phyloP scores from a whole-genome alignment of 1,140 invertebrate genomes.

The Apis laboriosa region DNA sequence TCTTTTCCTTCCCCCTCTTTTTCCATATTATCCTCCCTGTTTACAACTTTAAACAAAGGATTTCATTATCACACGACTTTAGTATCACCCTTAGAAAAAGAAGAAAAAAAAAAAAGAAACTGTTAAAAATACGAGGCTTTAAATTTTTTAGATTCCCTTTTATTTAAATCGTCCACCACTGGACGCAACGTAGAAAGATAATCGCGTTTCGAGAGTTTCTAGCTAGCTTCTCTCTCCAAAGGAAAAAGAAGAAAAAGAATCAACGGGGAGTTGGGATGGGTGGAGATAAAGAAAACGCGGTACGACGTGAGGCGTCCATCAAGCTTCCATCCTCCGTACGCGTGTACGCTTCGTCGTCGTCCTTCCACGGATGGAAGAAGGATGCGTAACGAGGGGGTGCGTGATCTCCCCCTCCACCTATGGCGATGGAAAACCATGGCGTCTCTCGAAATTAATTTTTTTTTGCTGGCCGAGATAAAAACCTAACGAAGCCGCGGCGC shows the following conservation, averaged over 20 bases:
- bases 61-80: not conserved
- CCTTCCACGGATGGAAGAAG: not conserved
- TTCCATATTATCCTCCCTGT: no score
- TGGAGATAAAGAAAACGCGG: conserved; percentile 25
- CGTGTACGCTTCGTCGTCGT: not conserved
- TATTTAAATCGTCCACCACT: not conserved
- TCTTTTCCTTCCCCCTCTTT: no score
- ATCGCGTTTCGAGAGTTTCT: conserved; percentile 8
- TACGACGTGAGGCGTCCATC: not conserved
- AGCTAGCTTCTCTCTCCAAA: not conserved
- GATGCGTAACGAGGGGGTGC: not conserved
- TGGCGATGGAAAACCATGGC: conserved; percentile 56
- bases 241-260: not conserved
- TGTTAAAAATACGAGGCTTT: not conserved
- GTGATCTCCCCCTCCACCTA: not conserved
- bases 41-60: not conserved
- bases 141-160: not conserved
- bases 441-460: conserved; percentile 73
- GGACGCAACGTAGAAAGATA: not conserved
- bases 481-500: conserved; percentile 73
- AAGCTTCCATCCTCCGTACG: not conserved
- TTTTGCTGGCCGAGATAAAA: conserved; percentile 68
- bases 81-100: no score
- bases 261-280: not conserved
- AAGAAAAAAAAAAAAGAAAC: not conserved